Base-by-base conservation (phyloP, 2,888 invertebrate species). In the Tinea pellionella region DNA sequence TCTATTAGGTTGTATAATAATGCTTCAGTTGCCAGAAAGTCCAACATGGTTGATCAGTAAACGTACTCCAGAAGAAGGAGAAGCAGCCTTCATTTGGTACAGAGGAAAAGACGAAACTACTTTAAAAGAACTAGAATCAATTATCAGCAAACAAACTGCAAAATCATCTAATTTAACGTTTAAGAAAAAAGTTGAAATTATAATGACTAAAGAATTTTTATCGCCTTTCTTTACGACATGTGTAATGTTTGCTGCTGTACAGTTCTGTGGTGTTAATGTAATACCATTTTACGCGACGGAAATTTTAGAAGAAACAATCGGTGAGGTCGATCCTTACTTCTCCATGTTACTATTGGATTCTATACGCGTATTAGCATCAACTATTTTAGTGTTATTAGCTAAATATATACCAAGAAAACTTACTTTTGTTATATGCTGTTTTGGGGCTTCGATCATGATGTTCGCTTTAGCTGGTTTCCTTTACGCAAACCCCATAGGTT, bases 11-110 rank as follows among this genome's bases (percentile, higher is more conserved):
- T 65, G 71, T n/a, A 8, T 63, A 0, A 60, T 71, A 11, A 43
- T 75, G 0, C 1, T 74, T 3, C 66, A 67, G 59, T 62, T 77
- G 32, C 73, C 72, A 67, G 78, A 79, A 65, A 78, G 77, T 29
- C 79, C 79, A 0, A 56, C 77, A 3, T 79, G 79, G 79, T 62
- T 78, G 24, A 67, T 78, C 19, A 64, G 69, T 1, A 75, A 75
- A 64, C 75, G 74, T 0, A 72, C 65, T 61, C 65, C 61, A 0
- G 67, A 72, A 1, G 67, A 70, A 63, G 79, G 77, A 0, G 64
- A 67, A 6, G 62, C 68, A 29, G 63, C 69, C 1, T 79, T 70
- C 41, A 69, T 63, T 64, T 63, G 65, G 64, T 78, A 74, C 47
- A 70, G 78, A 62, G 78, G 77, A 0, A 66, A 65, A 3, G 67